phyloP scores from a whole-genome alignment of 37 sponge, comb jelly and placozoan genomes.

The Cliona cf. orientalis region DNA sequence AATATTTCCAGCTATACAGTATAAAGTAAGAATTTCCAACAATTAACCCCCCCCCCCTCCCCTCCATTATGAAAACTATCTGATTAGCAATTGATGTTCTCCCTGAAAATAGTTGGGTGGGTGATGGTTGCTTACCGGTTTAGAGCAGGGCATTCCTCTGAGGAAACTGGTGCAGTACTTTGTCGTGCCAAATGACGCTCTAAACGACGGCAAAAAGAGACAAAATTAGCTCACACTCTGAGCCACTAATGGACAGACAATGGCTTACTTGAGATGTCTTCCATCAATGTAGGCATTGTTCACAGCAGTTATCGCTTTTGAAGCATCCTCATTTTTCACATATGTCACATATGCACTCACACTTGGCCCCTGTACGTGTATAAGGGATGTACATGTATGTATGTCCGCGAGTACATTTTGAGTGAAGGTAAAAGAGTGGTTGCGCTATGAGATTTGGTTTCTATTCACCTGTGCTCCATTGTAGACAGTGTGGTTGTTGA shows the following conservation, averaged over 20 bases:
- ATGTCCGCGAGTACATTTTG: background rate
- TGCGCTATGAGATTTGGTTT: background rate
- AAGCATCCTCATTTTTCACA: slow-evolving; percentile 73
- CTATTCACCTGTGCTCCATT: slow-evolving; percentile 77
- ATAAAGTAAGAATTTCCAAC: too few species aligned
- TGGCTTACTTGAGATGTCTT: slow-evolving; percentile 71
- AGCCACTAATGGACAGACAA: background rate
- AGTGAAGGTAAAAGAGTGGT: background rate
- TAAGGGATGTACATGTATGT: slow-evolving; percentile 1
- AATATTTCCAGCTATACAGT: too few species aligned
- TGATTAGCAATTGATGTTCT: too few species aligned
- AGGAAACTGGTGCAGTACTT: slow-evolving; percentile 95
- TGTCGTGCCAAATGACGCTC: slow-evolving; percentile 94
- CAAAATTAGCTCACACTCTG: background rate
- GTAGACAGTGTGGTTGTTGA: slow-evolving; percentile 88
- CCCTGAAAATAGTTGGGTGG: too few species aligned
- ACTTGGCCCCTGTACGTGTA: slow-evolving; percentile 91
- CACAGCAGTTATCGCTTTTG: slow-evolving; percentile 77
- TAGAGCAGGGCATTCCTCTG: slow-evolving; percentile 76
- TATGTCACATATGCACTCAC: slow-evolving; percentile 95
- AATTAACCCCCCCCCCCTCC: too few species aligned
- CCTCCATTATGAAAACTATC: too few species aligned
- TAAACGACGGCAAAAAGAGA: slow-evolving; percentile 6
- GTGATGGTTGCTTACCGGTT: slow-evolving; percentile 67
- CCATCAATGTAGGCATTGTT: slow-evolving; percentile 91